Conservation (phyloP, 2,888 invertebrate genomes). For the Platycheirus albimanus region DNA sequence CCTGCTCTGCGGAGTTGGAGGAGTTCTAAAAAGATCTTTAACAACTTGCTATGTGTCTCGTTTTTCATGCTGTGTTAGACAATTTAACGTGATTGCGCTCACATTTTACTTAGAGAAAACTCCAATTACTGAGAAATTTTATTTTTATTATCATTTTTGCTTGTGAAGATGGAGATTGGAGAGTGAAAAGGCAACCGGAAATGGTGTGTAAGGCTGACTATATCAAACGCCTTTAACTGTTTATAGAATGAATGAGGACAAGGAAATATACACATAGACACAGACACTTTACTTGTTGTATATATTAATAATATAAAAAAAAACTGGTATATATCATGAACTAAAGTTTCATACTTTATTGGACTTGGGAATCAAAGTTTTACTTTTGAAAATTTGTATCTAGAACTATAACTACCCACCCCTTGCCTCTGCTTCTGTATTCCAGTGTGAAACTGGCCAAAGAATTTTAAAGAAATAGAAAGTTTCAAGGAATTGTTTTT, state of each 20-base stretch:
- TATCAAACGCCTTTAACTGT: conserved; percentile 16
- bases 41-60: conserved; percentile 6
- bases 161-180: not conserved
- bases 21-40: not conserved
- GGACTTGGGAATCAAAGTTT: conserved; percentile 58
- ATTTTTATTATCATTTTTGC: conserved; percentile 65
- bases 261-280: not conserved
- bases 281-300: no score
- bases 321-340: conserved; percentile 39
- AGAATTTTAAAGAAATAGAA: conserved; percentile 6
- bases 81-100: conserved; percentile 68
- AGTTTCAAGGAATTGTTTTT: conserved; percentile 4
- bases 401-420: not conserved
- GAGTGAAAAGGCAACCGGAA: not conserved
- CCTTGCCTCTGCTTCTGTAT: not conserved
- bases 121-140: conserved; percentile 66
- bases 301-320: no score
- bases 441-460: conserved; percentile 8
- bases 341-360: conserved; percentile 60
- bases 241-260: conserved; percentile 11
- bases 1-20: no score
- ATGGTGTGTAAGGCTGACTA: not conserved
- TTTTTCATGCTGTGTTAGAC: conserved; percentile 48
- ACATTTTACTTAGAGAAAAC: conserved; percentile 70
- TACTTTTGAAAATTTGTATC: conserved; percentile 19